phyloP scores from a whole-genome alignment of 2,797 vertebrate genomes.

The Sebastes nivosus region DNA sequence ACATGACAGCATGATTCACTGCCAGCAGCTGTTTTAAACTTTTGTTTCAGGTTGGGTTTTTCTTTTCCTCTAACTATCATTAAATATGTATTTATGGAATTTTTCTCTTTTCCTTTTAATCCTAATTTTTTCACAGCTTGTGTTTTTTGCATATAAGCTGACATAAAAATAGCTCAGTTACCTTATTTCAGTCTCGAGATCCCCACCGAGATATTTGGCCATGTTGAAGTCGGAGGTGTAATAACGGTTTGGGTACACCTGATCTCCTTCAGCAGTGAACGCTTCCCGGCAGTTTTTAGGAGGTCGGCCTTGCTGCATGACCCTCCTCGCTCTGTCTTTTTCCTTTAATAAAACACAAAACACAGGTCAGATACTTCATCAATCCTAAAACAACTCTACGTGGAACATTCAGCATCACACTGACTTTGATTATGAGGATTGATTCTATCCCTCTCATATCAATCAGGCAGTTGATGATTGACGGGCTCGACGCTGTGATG shows the following conservation, averaged over 20 bases:
- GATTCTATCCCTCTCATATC: slow-evolving; percentile 78
- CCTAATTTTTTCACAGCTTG: not conserved
- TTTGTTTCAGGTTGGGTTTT: not conserved
- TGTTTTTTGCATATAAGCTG: too few relatives aligned
- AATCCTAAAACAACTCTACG: not conserved
- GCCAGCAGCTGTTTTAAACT: not conserved
- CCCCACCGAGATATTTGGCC: slow-evolving; percentile 67
- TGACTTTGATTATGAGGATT: slow-evolving; percentile 65
- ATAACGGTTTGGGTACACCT: slow-evolving; percentile 77
- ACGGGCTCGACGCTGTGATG: slow-evolving; percentile 60
- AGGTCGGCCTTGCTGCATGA: slow-evolving; percentile 71
- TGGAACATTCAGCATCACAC: not conserved
- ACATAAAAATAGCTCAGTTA: not conserved
- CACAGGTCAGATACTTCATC: not conserved
- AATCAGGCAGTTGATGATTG: slow-evolving; percentile 76
- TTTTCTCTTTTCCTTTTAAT: not conserved
- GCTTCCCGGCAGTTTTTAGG: slow-evolving; percentile 77
- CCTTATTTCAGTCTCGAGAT: slow-evolving; percentile 62
- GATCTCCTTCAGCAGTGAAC: slow-evolving; percentile 78
- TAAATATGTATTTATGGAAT: not conserved
- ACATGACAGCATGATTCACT: not conserved
- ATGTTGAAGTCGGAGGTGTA: slow-evolving; percentile 71
- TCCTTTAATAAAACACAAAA: slow-evolving; percentile 25
- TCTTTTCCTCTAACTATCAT: not conserved
- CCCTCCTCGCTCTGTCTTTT: slow-evolving; percentile 49